Percentiles rank a stretch among this genome's conserved stretches.
Conservation (phyloP, 2,113 vertebrate species). For the Acanthochromis polyacanthus region DNA sequence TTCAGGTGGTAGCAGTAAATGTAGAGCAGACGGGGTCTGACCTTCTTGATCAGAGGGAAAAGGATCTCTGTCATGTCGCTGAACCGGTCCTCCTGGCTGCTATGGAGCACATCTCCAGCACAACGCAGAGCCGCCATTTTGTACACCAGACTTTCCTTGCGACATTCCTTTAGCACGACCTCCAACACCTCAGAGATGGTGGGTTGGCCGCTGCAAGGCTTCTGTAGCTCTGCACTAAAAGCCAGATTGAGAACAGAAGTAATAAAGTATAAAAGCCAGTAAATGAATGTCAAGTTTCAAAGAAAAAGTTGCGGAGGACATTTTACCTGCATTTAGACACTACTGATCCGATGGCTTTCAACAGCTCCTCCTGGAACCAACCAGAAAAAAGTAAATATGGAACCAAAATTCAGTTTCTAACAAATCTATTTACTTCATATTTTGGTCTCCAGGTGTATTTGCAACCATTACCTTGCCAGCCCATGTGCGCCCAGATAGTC, state of each 20-base stretch:
- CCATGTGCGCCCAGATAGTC: conserved; percentile 94
- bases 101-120: conserved; percentile 88
- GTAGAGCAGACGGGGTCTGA: conserved; percentile 45
- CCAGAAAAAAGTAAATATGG: not conserved
- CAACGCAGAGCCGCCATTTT: conserved; percentile 92
- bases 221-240: conserved; percentile 86
- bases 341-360: conserved; percentile 94
- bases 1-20: not conserved
- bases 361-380: conserved; percentile 90
- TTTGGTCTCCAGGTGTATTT: not conserved
- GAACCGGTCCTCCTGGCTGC: conserved; percentile 92
- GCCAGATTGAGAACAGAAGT: not conserved
- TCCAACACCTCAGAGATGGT: conserved; percentile 87
- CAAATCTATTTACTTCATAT: not conserved
- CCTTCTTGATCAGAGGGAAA: conserved; percentile 96
- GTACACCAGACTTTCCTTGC: conserved; percentile 92
- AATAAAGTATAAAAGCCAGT: not conserved
- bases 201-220: conserved; percentile 89
- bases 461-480: conserved; percentile 90
- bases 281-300: not conserved
- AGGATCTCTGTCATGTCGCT: conserved; percentile 89
- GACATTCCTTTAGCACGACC: conserved; percentile 92
- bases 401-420: not conserved
- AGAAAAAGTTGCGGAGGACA: not conserved
- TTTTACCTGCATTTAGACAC: conserved; percentile 91